Conservation (phyloP, 2,888 invertebrate genomes). For the Agrotis ipsilon region DNA sequence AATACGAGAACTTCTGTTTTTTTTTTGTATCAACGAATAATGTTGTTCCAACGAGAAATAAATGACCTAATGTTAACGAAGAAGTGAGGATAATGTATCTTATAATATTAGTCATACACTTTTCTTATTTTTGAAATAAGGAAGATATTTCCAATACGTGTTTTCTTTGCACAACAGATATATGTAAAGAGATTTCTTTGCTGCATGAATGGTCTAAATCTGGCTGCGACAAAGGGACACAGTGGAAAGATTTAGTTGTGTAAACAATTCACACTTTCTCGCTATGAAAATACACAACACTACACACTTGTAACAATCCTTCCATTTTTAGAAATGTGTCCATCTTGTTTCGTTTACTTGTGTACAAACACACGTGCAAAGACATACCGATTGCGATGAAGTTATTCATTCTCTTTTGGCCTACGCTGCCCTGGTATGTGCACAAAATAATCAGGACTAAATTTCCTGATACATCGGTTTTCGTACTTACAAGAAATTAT, state of each 20-base stretch:
- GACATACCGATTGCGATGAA: neutral
- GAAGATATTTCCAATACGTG: neutral
- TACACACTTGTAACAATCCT: neutral
- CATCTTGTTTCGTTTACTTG: neutral
- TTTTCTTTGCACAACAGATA: neutral
- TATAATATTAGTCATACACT: neutral
- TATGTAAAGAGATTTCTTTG: neutral
- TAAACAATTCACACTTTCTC: neutral
- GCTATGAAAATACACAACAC: neutral
- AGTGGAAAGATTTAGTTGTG: neutral
- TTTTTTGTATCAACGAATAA: neutral
- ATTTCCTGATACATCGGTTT: neutral
- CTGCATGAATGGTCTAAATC: neutral
- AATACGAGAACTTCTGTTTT: neutral
- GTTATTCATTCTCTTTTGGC: neutral
- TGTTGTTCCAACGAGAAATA: conserved; percentile 2
- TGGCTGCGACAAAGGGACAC: neutral
- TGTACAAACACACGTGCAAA: neutral
- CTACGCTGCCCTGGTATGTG: neutral
- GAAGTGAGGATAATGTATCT: conserved; percentile 6
- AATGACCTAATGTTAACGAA: neutral
- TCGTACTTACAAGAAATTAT: too few relatives aligned
- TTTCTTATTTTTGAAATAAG: neutral
- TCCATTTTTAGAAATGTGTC: neutral
- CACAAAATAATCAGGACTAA: neutral